A percentile compares a stretch with the other conserved stretches of the same genome.
Conservation (phyloP, 2,888 invertebrate species). For the Halictus quadricinctus region DNA sequence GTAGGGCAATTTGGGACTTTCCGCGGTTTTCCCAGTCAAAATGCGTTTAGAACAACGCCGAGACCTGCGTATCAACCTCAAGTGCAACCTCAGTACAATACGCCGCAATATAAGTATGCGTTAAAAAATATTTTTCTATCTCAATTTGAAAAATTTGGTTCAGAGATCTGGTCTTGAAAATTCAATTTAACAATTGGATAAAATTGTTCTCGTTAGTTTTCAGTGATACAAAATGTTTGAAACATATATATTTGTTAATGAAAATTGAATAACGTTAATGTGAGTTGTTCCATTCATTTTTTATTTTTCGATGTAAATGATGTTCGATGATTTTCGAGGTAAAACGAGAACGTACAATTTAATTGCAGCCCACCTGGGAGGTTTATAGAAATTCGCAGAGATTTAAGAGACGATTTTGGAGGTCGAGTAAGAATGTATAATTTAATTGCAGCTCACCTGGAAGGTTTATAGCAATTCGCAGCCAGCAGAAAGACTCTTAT, state of each 20-base stretch:
- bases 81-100: conserved; percentile 63
- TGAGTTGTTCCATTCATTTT: not conserved
- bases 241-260: not conserved
- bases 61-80: conserved; percentile 65
- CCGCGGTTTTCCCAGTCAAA: conserved; percentile 71
- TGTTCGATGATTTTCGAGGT: no score
- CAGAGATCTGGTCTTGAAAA: not conserved
- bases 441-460: conserved; percentile 58
- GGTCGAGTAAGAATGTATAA: not conserved
- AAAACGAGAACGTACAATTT: not conserved
- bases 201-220: not conserved
- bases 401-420: not conserved
- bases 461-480: conserved; percentile 76
- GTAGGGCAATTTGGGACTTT: conserved; percentile 73
- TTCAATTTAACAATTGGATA: not conserved
- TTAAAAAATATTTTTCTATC: not conserved
- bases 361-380: conserved; percentile 62
- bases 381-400: conserved; percentile 75
- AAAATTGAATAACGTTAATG: not conserved
- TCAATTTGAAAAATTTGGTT: not conserved
- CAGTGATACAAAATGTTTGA: not conserved
- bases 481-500: conserved; percentile 73
- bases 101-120: conserved; percentile 71
- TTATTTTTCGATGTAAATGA: no score
- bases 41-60: conserved; percentile 69